Evolutionary conservation across 2,113 vertebrate species (phyloP), one percentile per base, ranked within the genome.

Genomic region (Chrysemys picta): DNA sequence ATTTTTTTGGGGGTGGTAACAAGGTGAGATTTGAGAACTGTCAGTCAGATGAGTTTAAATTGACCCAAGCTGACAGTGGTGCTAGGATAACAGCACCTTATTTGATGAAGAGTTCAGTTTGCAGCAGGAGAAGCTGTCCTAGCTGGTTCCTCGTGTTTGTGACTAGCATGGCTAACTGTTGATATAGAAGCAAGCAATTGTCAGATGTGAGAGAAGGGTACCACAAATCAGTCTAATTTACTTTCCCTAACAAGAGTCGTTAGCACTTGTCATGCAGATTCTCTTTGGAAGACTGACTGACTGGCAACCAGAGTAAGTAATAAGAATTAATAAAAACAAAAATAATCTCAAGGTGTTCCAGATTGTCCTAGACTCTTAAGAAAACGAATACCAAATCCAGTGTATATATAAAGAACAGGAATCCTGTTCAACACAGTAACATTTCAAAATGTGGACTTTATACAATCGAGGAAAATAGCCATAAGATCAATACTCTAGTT

Each of bases 271-370:
- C 83, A 62, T 52, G 88, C 54, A 90, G 69, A 89, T 88, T 29
- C 90, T 93, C 87, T 91, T 89, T 85, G 85, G 82, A 91, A 92
- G 72, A 75, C 62, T 93, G 75, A 53, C 53, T 84, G 92, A 91
- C 90, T 82, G 17, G 56, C 88, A 93, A 82, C 89, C 94, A 62
- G 25, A 93, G 87, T 95, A 95, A 96, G 94, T 93, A 94, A 89
- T 65, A 93, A 38, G 69, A 96, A 94, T 72, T 86, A 92, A 80
- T 21, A 9, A 12, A 31, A 12, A 57, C 31, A 42, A 38, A 93
- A 69, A 80, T 0, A 0, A 79, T 94, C 78, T 89, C 49, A 35
- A 31, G 35, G 84, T 91, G 53, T 92, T 45, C 6, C 62, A 82
- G 89, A 57, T 80, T 0, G 0, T 83, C 76, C 21, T 79, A 65